Evolutionary conservation across 2,113 vertebrate genomes (phyloP).

Genomic region (Paramormyrops kingsleyae): DNA sequence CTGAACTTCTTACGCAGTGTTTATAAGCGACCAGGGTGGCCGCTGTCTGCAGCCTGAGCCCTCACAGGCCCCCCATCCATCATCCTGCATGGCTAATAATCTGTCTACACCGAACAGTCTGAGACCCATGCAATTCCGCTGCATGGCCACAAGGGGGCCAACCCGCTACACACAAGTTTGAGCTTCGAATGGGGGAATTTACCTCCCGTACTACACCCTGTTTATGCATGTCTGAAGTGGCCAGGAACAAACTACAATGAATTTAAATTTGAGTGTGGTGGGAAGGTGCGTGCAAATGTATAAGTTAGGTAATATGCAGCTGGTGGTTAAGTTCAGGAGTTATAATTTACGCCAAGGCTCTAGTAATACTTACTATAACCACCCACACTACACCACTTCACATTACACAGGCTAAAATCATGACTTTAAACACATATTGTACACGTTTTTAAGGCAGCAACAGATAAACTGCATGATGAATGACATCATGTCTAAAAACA

Average conservation of each 20-base stretch:
- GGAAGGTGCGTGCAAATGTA: background rate
- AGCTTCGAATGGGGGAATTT: background rate
- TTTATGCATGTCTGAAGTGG: background rate
- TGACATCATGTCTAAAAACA: background rate
- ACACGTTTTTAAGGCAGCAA: background rate
- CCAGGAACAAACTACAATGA: background rate
- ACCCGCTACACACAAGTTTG: background rate
- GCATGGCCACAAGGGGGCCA: slow-evolving; percentile 7
- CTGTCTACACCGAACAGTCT: slow-evolving; percentile 43
- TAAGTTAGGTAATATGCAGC: background rate
- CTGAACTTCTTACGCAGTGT: background rate
- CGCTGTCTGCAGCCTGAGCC: slow-evolving; percentile 46
- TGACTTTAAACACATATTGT: background rate
- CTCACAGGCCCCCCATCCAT: slow-evolving; percentile 52
- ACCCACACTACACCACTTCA: background rate
- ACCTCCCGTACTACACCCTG: background rate
- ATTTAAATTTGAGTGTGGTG: background rate
- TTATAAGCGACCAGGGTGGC: background rate
- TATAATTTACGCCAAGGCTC: background rate
- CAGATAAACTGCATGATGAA: background rate
- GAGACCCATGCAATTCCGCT: slow-evolving; percentile 43
- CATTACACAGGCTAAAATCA: background rate
- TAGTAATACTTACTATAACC: background rate
- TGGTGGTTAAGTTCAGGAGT: background rate
- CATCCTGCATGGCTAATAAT: slow-evolving; percentile 58